Base-by-base conservation (phyloP, 2,888 invertebrate species). In the Amphipyra berbera region DNA sequence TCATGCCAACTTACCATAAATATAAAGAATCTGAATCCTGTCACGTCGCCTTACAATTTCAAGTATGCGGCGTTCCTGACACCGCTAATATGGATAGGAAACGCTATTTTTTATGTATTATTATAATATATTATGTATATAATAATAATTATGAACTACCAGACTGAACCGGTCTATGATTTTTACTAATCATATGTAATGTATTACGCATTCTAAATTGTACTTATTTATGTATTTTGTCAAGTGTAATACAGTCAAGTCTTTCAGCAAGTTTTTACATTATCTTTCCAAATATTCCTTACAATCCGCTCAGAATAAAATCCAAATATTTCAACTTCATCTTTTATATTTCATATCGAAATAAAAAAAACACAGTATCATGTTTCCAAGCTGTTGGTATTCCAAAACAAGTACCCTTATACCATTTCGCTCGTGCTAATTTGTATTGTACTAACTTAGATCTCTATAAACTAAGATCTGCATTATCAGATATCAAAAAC, bases 151-250 rank as follows among this genome's bases (percentile, higher is more conserved):
- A 76, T 56, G 35, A 77, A 82, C 70, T 69, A 73, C 76, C 77
- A 81, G 83, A 83, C 83, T 85, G 82, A 84, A 66, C 59, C 60
- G 81, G 84, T 86, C 84, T 82, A 82, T 77, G 57, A 72, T 68
- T 78, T 81, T 73, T 74, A 72, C 42, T 64, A 35, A 47, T 54
- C 62, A 46, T 48, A 55, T 68, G 52, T 61, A 70, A 52, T 61
- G 42, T 68, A 60, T 53, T 62, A 70, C 55, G 47, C 62, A 57
- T 70, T 61, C 37, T 37, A 40, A 42, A 73, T 68, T 61, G 61
- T 70, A 68, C 54, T 73, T 69, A 69, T 67, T 50, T 68, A 53
- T 62, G 62, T 66, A 66, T 69, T 66, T 61, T 74, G 63, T 74
- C 57, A 57, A 65, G 46, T 62, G 54, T 74, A 58, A 58, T 68